Conservation (phyloP, 2,113 vertebrate species). For the Mesembrinibis cayennensis region DNA sequence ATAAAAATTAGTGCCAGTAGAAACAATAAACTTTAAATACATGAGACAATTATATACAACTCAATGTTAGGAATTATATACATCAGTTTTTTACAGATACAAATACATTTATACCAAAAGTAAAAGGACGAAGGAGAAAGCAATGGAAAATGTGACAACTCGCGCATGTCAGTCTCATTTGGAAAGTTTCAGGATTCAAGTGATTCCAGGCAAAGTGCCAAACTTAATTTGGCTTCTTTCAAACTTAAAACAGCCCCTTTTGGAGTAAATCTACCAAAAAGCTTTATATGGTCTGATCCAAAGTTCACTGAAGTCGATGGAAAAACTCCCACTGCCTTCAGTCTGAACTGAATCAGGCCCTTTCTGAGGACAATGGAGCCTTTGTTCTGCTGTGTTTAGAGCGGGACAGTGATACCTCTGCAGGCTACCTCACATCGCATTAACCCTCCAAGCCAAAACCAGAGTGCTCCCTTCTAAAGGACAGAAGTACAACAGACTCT, state of each 20-base stretch:
- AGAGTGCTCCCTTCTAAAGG: neutral
- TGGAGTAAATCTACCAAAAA: slow-evolving; percentile 73
- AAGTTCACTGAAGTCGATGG: slow-evolving; percentile 45
- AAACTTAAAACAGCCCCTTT: slow-evolving; percentile 72
- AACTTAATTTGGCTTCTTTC: slow-evolving; percentile 76
- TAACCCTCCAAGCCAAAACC: slow-evolving; percentile 24
- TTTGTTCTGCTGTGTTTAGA: neutral
- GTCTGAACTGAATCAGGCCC: neutral
- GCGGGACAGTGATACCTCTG: neutral
- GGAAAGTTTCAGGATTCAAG: slow-evolving; percentile 82
- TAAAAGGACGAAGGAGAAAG: slow-evolving; percentile 56
- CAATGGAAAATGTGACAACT: slow-evolving; percentile 81
- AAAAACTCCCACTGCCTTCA: slow-evolving; percentile 46
- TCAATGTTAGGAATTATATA: slow-evolving; percentile 70
- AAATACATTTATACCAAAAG: slow-evolving; percentile 65
- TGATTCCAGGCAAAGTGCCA: slow-evolving; percentile 84
- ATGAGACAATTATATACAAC: slow-evolving; percentile 76
- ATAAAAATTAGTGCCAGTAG: slow-evolving; percentile 76
- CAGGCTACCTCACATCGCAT: neutral
- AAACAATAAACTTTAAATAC: slow-evolving; percentile 77
- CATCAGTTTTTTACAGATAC: slow-evolving; percentile 59
- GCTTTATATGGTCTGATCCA: slow-evolving; percentile 61
- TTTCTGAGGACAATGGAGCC: slow-evolving; percentile 29
- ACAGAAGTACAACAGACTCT: neutral
- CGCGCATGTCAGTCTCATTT: slow-evolving; percentile 70